Evolutionary conservation across 2,888 invertebrate genomes (phyloP).

Genomic region (Amblyjoppa proteus): DNA sequence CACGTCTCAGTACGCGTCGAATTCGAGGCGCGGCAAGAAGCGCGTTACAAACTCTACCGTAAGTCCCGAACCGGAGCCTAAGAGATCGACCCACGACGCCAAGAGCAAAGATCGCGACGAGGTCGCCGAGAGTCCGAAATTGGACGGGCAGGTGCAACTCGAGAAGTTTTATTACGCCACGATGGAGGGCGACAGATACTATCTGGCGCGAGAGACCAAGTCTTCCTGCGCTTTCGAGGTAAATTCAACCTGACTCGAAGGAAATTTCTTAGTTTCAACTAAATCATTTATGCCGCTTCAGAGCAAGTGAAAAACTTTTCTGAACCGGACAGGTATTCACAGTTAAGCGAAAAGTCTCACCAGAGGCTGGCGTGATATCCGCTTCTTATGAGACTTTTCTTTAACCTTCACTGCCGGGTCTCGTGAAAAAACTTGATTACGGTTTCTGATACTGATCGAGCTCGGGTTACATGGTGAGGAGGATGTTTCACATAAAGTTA

Average conservation of each 20-base stretch:
- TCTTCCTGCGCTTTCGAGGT: constrained; percentile 80
- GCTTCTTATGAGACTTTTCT: no score
- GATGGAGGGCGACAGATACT: constrained; percentile 78
- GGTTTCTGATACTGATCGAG: no score
- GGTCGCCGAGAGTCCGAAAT: constrained; percentile 18
- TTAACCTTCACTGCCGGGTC: no score
- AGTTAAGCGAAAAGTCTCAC: no score
- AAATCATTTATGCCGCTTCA: no score
- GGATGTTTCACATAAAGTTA: no score
- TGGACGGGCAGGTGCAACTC: constrained; percentile 72
- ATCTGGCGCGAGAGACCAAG: constrained; percentile 76
- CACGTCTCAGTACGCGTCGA: constrained; percentile 74
- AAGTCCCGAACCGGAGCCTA: constrained; percentile 84
- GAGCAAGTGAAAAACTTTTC: no score
- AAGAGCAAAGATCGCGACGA: constrained; percentile 73
- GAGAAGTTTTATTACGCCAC: constrained; percentile 82
- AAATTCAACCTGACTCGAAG: neutral
- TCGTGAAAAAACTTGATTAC: no score
- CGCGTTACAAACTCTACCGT: constrained; percentile 82
- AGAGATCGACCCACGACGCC: constrained; percentile 72
- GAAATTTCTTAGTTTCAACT: no score
- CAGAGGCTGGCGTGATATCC: no score
- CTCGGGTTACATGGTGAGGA: no score
- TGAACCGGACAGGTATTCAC: no score
- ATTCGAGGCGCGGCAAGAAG: constrained; percentile 80